Evolutionary conservation across 2,888 invertebrate species (phyloP).

Genomic region (Ophion costatus): DNA sequence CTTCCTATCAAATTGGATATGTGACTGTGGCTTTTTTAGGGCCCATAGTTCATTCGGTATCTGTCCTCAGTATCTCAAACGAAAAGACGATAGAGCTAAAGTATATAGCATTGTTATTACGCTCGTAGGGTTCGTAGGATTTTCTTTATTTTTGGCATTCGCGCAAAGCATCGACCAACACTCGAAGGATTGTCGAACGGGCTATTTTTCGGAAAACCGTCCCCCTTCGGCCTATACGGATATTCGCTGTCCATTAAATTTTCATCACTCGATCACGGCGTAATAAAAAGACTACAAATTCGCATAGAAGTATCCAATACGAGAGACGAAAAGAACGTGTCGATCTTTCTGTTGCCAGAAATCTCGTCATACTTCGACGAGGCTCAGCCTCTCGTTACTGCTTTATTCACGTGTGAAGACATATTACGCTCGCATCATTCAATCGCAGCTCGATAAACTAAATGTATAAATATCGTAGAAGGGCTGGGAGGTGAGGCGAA

Average conservation of each 20-base stretch:
- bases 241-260: background rate
- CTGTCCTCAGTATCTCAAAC: background rate
- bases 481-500: conserved; percentile 1
- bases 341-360: conserved; percentile 66
- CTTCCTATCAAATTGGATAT: conserved; percentile 21
- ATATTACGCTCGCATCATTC: background rate
- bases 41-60: conserved; percentile 19
- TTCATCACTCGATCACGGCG: background rate
- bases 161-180: background rate
- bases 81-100: background rate
- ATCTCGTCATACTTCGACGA: conserved; percentile 1
- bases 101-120: conserved; percentile 2
- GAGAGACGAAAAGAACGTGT: conserved; percentile 60
- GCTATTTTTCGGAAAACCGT: background rate
- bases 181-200: background rate
- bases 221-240: background rate
- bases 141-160: background rate
- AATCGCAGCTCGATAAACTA: background rate
- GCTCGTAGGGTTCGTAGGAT: background rate
- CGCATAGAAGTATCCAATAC: background rate
- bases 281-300: background rate
- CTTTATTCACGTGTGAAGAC: background rate
- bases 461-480: background rate
- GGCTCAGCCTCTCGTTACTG: background rate
- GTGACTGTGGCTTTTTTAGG: conserved; percentile 3